Percentiles rank a stretch among this genome's conserved stretches.
phyloP scores from a whole-genome alignment of 2,797 vertebrate species.

The Mico argentatus region DNA sequence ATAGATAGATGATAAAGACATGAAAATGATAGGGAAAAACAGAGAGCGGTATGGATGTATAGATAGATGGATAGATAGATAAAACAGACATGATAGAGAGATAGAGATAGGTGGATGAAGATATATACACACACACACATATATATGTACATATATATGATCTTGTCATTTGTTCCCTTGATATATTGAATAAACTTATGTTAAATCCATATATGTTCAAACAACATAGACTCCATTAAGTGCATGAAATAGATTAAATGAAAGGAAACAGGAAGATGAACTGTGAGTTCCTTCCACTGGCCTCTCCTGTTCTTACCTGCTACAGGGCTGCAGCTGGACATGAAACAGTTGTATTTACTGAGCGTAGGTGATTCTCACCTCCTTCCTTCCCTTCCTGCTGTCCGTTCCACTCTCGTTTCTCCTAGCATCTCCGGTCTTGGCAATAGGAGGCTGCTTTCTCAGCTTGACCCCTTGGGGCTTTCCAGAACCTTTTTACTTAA shows the following conservation, averaged over 20 bases:
- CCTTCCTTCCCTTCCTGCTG: no score
- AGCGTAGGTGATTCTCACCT: neutral
- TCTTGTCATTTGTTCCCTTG: neutral
- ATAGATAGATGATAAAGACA: no score
- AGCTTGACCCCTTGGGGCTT: constrained; percentile 80
- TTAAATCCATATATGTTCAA: neutral
- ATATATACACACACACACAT: neutral
- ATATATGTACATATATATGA: neutral
- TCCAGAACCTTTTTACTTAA: constrained; percentile 86
- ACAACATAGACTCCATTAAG: neutral
- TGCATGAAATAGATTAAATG: neutral
- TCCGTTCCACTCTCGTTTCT: neutral
- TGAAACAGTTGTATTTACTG: rapidly evolving
- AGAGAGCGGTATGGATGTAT: no score
- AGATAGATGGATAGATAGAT: neutral
- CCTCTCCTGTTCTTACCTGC: neutral
- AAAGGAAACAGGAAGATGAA: neutral
- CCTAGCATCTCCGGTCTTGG: constrained; percentile 50
- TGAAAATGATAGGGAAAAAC: no score
- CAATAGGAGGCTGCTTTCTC: constrained; percentile 72
- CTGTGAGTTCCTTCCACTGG: neutral
- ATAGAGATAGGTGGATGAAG: neutral
- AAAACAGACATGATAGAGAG: neutral
- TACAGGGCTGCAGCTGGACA: neutral
- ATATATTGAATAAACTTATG: neutral